phyloP scores from a whole-genome alignment of 2,113 vertebrate genomes.

The Acanthochromis polyacanthus region DNA sequence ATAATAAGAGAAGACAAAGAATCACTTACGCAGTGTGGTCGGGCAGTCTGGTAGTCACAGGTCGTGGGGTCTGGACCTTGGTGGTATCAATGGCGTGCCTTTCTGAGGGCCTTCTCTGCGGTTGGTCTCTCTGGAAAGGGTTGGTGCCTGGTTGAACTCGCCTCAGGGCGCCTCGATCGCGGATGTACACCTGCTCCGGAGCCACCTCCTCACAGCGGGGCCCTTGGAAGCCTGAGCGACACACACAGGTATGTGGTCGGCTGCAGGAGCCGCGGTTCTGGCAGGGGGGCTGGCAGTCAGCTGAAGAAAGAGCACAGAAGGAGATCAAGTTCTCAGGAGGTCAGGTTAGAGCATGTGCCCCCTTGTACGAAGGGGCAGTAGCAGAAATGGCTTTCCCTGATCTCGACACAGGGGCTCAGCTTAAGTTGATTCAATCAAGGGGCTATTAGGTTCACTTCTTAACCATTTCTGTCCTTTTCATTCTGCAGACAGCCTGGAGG shows the following conservation, averaged over 20 bases:
- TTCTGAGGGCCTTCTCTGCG: slow-evolving; percentile 71
- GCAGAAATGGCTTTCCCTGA: slow-evolving; percentile 56
- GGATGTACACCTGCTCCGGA: slow-evolving; percentile 88
- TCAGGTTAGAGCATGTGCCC: slow-evolving; percentile 54
- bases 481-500: slow-evolving; percentile 54
- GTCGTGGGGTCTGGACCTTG: slow-evolving; percentile 73
- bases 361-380: slow-evolving; percentile 45
- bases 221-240: slow-evolving; percentile 87
- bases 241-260: slow-evolving; percentile 86
- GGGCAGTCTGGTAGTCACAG: slow-evolving; percentile 72
- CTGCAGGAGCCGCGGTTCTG: slow-evolving; percentile 88
- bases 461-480: slow-evolving; percentile 45
- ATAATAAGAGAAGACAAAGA: slow-evolving; percentile 23
- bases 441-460: slow-evolving; percentile 66
- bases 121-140: slow-evolving; percentile 74
- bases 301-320: slow-evolving; percentile 77
- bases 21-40: slow-evolving; percentile 79
- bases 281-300: slow-evolving; percentile 87
- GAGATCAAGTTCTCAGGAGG: slow-evolving; percentile 63
- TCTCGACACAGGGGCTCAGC: slow-evolving; percentile 48
- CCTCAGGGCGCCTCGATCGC: slow-evolving; percentile 73
- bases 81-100: slow-evolving; percentile 61
- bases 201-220: slow-evolving; percentile 83
- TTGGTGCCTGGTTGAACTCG: slow-evolving; percentile 75
- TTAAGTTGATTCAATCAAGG: slow-evolving; percentile 73